Base-by-base conservation (phyloP, 1,140 invertebrate genomes). In the Zelostemma sp. region DNA sequence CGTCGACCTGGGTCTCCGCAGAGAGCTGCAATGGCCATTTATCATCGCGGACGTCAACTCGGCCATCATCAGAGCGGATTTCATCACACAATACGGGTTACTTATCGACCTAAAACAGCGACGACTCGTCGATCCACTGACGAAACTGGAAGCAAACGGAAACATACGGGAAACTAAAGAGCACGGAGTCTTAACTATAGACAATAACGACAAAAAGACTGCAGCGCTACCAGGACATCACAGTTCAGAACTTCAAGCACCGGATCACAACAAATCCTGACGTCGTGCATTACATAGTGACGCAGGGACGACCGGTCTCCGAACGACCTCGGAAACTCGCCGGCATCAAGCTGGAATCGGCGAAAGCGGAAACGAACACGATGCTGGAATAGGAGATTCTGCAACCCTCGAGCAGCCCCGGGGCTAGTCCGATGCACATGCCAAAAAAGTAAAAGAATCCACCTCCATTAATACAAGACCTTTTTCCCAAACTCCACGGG, bases 61-160 rank as follows among this genome's bases (percentile, higher is more conserved):
- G 16, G 78, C 81, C 1, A 84, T 83, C 9, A 76, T 86, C 2
- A 82, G 85, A 5, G 78, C 80, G 0, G 83, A 87, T 66, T 83
- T 86, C 28, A 56, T 87, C 6, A 15, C 25, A 0, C 43, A 80
- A 53, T 79, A 72, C 59, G 61, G 72, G 1, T 48, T 85, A 11
- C n/a, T 80, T 1, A 69, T 83, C 0, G 81, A 85, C 58, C 28
- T 82, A 6, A 43, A 60, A 15, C 51, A 68, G n/a, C 33, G 64
- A 5, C 63, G 68, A 6, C 51, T 84, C 6, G 50, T 81, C 11
- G 80, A 85, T 56, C 14, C 17, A 40, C 40, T 38, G 51, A 81
- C 76, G 1, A 31, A 12, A 16, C 5, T 35, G 43, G 0, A 15
- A 21, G 5, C 9, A 47, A 5, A 2, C 1, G 35, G 3, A 45